Percentiles rank a stretch among this genome's conserved stretches.
Evolutionary conservation across 2,113 vertebrate genomes (phyloP).

Genomic region (Crotalus helleri): DNA sequence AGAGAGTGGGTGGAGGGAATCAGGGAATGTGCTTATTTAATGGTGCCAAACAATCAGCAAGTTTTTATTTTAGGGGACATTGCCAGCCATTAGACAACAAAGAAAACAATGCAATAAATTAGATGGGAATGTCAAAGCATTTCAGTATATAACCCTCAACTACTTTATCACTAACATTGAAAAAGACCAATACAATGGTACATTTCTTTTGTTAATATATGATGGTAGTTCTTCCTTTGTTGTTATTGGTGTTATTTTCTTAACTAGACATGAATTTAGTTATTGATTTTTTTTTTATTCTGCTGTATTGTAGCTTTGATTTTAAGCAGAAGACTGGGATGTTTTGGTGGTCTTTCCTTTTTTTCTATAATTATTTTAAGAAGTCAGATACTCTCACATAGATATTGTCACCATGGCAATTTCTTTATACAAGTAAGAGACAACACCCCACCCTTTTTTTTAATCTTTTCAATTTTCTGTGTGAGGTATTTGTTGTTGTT

Average conservation of each 20-base stretch:
- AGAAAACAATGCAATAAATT: background rate
- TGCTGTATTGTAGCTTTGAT: background rate
- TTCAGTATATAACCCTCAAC: background rate
- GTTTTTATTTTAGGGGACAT: background rate
- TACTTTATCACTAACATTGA: background rate
- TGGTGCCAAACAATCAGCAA: background rate
- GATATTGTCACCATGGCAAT: background rate
- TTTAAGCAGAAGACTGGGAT: background rate
- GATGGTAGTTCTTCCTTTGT: background rate
- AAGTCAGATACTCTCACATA: background rate
- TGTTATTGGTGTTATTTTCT: background rate
- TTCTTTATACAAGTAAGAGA: background rate
- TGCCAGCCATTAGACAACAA: background rate
- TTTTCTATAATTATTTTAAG: background rate
- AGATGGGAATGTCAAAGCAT: background rate
- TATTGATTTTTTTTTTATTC: background rate
- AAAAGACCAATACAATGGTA: background rate
- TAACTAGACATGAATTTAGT: background rate
- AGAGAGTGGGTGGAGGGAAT: background rate
- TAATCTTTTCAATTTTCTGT: background rate
- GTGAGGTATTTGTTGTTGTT: background rate
- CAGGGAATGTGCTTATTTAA: background rate
- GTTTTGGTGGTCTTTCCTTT: background rate
- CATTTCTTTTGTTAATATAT: background rate
- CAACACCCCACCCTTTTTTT: fast-evolving